phyloP scores from a whole-genome alignment of 2,113 vertebrate species.

The Excalfactoria chinensis region DNA sequence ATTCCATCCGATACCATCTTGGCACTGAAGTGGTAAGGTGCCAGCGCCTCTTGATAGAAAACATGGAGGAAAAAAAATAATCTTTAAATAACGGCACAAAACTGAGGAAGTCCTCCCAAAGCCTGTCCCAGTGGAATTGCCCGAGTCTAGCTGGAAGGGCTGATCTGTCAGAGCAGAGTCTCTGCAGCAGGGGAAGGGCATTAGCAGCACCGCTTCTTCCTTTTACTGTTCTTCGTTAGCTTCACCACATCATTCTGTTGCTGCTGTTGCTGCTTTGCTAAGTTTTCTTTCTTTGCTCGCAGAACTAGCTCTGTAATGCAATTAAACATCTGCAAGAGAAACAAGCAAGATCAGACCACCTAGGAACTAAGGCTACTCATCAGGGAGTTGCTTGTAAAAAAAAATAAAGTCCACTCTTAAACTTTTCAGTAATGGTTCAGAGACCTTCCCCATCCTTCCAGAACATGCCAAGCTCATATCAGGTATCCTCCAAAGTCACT shows the following conservation, averaged over 20 bases:
- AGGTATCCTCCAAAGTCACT: neutral
- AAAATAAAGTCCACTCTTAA: neutral
- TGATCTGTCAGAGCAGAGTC: conserved; percentile 78
- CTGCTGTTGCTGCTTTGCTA: conserved; percentile 97
- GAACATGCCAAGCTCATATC: accelerated
- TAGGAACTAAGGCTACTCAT: neutral
- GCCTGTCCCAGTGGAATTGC: conserved; percentile 70
- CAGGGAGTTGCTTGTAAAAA: neutral
- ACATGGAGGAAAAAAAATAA: conserved; percentile 77
- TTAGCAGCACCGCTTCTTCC: conserved; percentile 98
- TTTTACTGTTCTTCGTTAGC: conserved; percentile 98
- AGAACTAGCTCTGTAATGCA: conserved; percentile 99
- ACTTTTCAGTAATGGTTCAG: neutral
- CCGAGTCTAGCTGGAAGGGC: conserved; percentile 74
- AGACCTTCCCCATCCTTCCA: neutral
- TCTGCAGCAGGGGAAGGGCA: conserved; percentile 72
- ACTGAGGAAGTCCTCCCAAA: conserved; percentile 79
- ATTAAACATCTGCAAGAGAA: conserved; percentile 95
- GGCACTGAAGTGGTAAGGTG: conserved; percentile 81
- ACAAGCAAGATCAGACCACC: conserved; percentile 21
- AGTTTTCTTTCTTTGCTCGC: conserved; percentile 96
- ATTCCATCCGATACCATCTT: conserved; percentile 80
- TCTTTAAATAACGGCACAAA: conserved; percentile 87
- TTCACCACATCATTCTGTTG: conserved; percentile 98
- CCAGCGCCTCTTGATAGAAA: conserved; percentile 81